A percentile compares a stretch with the other conserved stretches of the same genome.
Conservation (phyloP, 2,888 invertebrate species). For the Mesorhabditis sp. region DNA sequence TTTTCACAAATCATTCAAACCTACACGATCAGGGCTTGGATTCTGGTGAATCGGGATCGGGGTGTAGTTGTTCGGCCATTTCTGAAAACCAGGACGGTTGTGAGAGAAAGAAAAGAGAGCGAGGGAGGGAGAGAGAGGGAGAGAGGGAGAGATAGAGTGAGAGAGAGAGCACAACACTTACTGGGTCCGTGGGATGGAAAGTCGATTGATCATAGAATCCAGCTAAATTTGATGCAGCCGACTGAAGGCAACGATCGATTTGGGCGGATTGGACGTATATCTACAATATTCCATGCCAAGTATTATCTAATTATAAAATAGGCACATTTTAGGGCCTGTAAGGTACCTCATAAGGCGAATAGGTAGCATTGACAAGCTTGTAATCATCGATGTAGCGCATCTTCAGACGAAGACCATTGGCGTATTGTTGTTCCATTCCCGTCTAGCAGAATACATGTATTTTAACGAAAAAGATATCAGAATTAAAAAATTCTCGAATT, state of each 20-base stretch:
- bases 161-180: neutral
- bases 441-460: constrained; percentile 9
- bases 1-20: neutral
- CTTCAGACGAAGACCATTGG: constrained; percentile 15
- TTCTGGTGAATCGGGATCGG: constrained; percentile 17
- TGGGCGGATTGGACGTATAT: constrained; percentile 12
- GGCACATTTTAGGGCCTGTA: too few species aligned
- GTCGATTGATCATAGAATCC: constrained; percentile 13
- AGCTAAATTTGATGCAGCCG: constrained; percentile 16
- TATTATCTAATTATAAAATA: too few species aligned
- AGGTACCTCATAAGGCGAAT: constrained; percentile 13
- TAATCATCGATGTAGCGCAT: constrained; percentile 14
- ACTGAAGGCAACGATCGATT: constrained; percentile 15
- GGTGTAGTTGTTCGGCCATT: constrained; percentile 15
- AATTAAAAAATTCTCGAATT: constrained; percentile 3
- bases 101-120: too few species aligned
- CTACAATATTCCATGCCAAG: constrained; percentile 5
- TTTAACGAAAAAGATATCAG: neutral
- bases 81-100: neutral
- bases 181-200: constrained; percentile 5
- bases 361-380: constrained; percentile 17
- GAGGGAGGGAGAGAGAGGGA: too few species aligned
- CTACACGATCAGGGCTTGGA: constrained; percentile 9
- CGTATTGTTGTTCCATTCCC: constrained; percentile 16
- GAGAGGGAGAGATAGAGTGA: too few species aligned